These are phyloP conservation scores for Fistularia tabacaria DNA, from an alignment of 2,797 vertebrate species.

Conservation along the genomic window DNA sequence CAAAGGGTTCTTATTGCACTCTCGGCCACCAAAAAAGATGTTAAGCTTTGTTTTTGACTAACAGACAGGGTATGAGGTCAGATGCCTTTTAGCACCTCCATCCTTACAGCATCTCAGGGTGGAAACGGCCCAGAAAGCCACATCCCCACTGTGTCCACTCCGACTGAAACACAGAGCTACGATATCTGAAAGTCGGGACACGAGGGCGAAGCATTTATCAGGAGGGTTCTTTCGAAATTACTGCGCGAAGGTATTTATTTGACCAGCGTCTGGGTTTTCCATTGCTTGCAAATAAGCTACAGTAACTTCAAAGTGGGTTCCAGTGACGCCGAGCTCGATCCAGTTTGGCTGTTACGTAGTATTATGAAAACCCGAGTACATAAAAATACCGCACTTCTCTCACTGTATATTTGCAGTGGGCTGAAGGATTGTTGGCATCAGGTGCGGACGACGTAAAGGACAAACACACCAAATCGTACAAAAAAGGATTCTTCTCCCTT, in stretches of 20 bases:
- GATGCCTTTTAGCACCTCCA: conserved; percentile 32
- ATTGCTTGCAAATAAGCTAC: conserved; percentile 15
- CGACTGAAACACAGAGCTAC: not conserved
- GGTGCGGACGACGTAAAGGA: no score
- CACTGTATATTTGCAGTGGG: conserved; percentile 24
- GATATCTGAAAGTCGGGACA: no score
- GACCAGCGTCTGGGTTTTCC: not conserved
- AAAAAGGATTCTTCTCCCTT: no score
- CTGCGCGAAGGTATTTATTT: conserved; percentile 7
- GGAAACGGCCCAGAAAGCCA: conserved; percentile 11
- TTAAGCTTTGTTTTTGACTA: conserved; percentile 35
- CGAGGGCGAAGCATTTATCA: no score
- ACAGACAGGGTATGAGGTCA: conserved; percentile 51
- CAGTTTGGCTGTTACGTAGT: conserved; percentile 11
- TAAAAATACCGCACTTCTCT: conserved; percentile 46
- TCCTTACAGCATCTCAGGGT: conserved; percentile 39
- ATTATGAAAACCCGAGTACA: conserved; percentile 26
- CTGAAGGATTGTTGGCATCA: no score
- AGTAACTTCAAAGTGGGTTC: conserved; percentile 17
- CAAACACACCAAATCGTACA: no score
- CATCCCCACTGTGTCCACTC: conserved; percentile 13
- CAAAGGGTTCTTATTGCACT: conserved; percentile 37
- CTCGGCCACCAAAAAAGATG: conserved; percentile 29
- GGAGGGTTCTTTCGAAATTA: conserved; percentile 9
- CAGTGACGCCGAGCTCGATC: conserved; percentile 20